Evolutionary conservation across 2,888 invertebrate species (phyloP).

Genomic region (Dasypolia templi): DNA sequence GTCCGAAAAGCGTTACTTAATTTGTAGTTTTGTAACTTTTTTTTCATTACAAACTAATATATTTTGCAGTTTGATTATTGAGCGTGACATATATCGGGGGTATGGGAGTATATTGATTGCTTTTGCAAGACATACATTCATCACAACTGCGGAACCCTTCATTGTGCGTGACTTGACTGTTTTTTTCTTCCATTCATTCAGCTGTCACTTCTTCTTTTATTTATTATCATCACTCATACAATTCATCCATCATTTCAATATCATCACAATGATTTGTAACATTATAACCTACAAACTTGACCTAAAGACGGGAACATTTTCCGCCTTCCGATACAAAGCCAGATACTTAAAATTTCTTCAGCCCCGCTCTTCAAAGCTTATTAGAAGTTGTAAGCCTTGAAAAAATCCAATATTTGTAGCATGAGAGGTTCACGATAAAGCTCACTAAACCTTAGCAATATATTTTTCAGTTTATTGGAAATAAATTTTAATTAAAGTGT

Average conservation of each 20-base stretch:
- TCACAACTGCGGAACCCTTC: too few species aligned
- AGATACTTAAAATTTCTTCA: conserved; percentile 15
- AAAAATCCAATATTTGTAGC: conserved; percentile 24
- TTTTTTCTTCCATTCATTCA: background rate
- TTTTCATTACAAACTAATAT: too few species aligned
- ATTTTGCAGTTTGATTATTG: too few species aligned
- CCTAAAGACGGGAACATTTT: conserved; percentile 19
- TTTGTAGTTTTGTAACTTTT: too few species aligned
- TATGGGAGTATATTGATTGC: too few species aligned
- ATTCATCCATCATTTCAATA: background rate
- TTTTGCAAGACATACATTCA: too few species aligned
- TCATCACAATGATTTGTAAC: conserved; percentile 7
- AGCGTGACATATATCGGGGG: too few species aligned
- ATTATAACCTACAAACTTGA: background rate
- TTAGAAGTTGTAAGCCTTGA: conserved; percentile 21
- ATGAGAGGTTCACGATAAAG: background rate
- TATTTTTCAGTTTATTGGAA: background rate
- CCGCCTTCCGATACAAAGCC: conserved; percentile 1
- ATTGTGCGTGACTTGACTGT: too few species aligned
- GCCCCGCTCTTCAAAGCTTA: conserved; percentile 19
- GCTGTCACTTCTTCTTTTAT: background rate
- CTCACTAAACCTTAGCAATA: conserved; percentile 7
- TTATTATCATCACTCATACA: background rate
- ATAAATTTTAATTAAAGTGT: background rate
- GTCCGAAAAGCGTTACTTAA: too few species aligned